Base-by-base conservation (phyloP, 2,113 vertebrate species). In the Engraulis encrasicolus region DNA sequence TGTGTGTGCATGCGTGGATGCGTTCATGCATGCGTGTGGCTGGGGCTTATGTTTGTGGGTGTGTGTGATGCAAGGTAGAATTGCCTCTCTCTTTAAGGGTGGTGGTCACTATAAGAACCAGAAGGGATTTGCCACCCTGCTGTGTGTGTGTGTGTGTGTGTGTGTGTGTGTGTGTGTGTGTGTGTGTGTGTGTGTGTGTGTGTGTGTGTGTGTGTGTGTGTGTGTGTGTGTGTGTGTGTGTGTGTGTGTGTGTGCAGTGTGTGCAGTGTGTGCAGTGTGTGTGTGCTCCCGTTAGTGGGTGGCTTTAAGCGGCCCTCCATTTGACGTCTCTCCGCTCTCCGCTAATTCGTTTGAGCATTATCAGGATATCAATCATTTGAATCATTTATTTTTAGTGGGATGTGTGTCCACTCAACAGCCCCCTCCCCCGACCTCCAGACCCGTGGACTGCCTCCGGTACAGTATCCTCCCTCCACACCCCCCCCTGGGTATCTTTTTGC, bases 361-460 rank as follows among this genome's bases (percentile, higher is more conserved):
- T 93, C 94, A 93, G 91, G 66, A 74, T 93, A 94, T 95, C 94
- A 96, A 95, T 96, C 95, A 95, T 90, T 91, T 84, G 88, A 90
- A 94, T 94, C 48, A 93, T 94, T 92, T 95, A 95, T 96, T 96
- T 95, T 95, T 95, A 95, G 95, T 90, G 89, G 89, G 91, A 95
- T 91, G 89, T 91, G 92, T 92, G 93, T 90, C 80, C 82, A n/a
- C n/a, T 85, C 79, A 11, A 78, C 14, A 31, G 74, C 38, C 86
- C 84, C 54, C 23, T 40, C 14, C 77, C 19, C 1, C 17, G 49
- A 31, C 79, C 81, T 54, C 58, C 23, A 34, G 50, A n/a, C n/a
- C n/a, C n/a, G n/a, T n/a, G n/a, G n/a, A n/a, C n/a, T n/a, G n/a
- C n/a, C n/a, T n/a, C n/a, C n/a, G n/a, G n/a, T n/a, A n/a, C n/a